Base-by-base conservation (phyloP, 1,140 invertebrate genomes). In the Drosophila parvula region DNA sequence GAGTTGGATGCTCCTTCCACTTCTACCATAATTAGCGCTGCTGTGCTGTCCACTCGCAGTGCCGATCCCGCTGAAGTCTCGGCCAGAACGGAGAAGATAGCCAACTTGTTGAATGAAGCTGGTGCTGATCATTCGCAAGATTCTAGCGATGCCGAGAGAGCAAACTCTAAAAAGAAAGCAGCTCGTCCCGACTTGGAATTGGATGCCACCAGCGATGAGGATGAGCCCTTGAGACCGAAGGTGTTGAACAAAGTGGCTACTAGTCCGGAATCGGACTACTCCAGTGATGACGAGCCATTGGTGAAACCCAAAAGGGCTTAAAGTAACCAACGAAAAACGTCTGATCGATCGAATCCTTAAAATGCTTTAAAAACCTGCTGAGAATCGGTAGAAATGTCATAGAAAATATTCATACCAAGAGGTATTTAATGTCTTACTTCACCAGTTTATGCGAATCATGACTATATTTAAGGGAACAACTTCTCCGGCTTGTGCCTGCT, bases 1-100 rank as follows among this genome's bases (percentile, higher is more conserved):
- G 79, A 50, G 41, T 44, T 86, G 43, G 83, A 89, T 16, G 57
- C 68, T 7, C 76, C 84, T 4, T 80, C 83, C 6, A 89, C 83
- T 6, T 44, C 76, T 6, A 34, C 58, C 2, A 34, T 86, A 0
- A 79, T 86, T 14, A 83, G 84, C 4, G 84, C 79, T 12, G 84
- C 84, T 4, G 18, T 89, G 7, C 40, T 86, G 7, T 73, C 82
- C n/a, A 83, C 82, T 36, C 55, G 62, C 18, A 28, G 44, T 3
- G 70, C 59, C 27, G 10, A 48, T 2, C 4, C 48, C 12, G 11
- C n/a, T 10, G 56, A 40, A 18, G 0, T 60, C 4, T 32, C 62
- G 0, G 51, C 27, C 8, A 58, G 8, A 30, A 34, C 5, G 3
- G 75, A 82, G n/a, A 76, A 82, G 41, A 53, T 84, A 14, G 41